Conservation (phyloP, 2,888 invertebrate genomes). For the Isoperla grammatica region DNA sequence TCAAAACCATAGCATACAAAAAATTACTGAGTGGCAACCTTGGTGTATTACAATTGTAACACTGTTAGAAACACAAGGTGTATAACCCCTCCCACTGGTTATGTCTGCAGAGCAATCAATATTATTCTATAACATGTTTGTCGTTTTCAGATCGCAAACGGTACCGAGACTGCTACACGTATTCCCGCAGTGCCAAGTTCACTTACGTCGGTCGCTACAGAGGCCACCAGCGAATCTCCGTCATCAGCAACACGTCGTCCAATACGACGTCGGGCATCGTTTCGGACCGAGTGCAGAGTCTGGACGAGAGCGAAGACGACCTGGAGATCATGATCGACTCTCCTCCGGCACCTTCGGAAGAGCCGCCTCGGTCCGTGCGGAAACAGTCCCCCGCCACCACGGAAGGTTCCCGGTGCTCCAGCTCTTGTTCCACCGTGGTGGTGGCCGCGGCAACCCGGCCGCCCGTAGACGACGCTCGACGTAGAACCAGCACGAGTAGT, state of each 20-base stretch:
- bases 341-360: constrained; percentile 75
- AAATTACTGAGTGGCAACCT: too few relatives aligned
- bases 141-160: constrained; percentile 52
- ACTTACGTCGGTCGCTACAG: constrained; percentile 30
- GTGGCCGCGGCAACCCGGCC: constrained; percentile 48
- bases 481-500: constrained; percentile 69
- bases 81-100: too few relatives aligned
- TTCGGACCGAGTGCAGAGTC: constrained; percentile 89
- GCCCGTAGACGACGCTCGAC: constrained; percentile 36
- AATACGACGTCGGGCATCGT: constrained; percentile 96
- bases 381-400: constrained; percentile 39
- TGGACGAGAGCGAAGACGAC: constrained; percentile 71
- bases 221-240: constrained; percentile 72
- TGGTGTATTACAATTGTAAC: too few relatives aligned
- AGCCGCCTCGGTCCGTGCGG: constrained; percentile 11
- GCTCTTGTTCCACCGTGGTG: constrained; percentile 83
- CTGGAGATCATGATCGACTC: constrained; percentile 76
- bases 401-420: constrained; percentile 69
- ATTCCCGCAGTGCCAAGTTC: constrained; percentile 43
- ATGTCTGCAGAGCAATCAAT: too few relatives aligned
- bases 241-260: constrained; percentile 91
- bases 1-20: too few relatives aligned
- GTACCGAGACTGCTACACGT: constrained; percentile 65
- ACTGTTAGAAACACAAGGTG: too few relatives aligned
- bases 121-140: constrained; percentile 24